phyloP scores from a whole-genome alignment of 2,113 vertebrate species.

The Hypanus sabinus region DNA sequence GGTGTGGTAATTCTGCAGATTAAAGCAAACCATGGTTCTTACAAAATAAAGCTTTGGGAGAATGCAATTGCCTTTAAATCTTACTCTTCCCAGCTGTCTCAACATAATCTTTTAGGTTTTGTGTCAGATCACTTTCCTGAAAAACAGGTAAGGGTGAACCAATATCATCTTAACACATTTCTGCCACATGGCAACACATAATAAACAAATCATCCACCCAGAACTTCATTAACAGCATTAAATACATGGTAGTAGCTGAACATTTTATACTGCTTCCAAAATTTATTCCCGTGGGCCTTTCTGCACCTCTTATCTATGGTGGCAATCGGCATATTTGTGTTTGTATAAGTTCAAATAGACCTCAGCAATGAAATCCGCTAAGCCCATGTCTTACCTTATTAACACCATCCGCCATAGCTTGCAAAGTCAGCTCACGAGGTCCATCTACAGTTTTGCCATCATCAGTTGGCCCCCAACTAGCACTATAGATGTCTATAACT shows the following conservation, averaged over 20 bases:
- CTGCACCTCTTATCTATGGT: neutral
- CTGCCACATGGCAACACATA: neutral
- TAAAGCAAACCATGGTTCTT: neutral
- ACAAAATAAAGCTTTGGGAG: neutral
- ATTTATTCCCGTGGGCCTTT: neutral
- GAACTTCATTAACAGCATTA: too few species aligned
- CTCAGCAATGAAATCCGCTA: too few species aligned
- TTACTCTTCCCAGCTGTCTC: neutral
- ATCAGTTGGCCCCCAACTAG: conserved; percentile 97
- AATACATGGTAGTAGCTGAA: too few species aligned
- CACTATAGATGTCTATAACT: conserved; percentile 94
- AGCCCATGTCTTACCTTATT: conserved; percentile 73
- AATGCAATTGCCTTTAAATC: neutral
- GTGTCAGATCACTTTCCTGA: neutral
- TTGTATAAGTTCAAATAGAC: neutral
- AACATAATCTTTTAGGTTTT: neutral
- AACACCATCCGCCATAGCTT: conserved; percentile 95
- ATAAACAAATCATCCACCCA: too few species aligned
- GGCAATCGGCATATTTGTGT: neutral
- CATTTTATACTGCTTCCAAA: too few species aligned
- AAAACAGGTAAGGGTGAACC: neutral
- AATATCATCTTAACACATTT: neutral
- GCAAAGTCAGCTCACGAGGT: conserved; percentile 88
- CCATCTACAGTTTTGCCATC: conserved; percentile 98
- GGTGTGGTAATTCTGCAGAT: neutral